These are phyloP conservation scores for Squalus acanthias DNA, from an alignment of 2,797 vertebrate genomes.

Conservation along the genomic window DNA sequence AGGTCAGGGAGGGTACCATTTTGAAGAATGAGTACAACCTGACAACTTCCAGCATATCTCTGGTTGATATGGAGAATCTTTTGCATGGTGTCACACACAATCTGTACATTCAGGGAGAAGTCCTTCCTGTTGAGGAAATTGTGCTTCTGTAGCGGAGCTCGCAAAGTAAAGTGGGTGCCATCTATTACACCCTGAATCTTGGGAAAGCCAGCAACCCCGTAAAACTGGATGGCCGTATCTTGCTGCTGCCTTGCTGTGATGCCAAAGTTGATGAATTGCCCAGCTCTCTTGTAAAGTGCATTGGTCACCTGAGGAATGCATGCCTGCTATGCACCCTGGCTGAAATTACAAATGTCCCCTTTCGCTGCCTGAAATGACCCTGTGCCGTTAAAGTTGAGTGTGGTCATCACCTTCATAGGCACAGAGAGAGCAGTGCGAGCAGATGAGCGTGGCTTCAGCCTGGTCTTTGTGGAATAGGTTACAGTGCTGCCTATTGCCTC, in stretches of 20 bases:
- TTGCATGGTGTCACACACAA: no score
- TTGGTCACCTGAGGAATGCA: no score
- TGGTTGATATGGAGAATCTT: no score
- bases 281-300: background rate
- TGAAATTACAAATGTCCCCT: background rate
- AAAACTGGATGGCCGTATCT: background rate
- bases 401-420: background rate
- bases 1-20: no score
- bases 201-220: background rate
- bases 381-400: no score
- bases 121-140: background rate
- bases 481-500: no score
- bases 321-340: background rate
- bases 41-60: no score
- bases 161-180: background rate
- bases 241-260: background rate
- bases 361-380: background rate
- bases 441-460: background rate
- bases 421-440: background rate
- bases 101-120: no score
- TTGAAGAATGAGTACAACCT: no score
- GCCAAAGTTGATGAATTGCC: no score
- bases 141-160: background rate
- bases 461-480: no score
- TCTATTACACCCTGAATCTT: background rate